Evolutionary conservation across 2,888 invertebrate genomes (phyloP).

Genomic region (Ochropleura leucogaster): DNA sequence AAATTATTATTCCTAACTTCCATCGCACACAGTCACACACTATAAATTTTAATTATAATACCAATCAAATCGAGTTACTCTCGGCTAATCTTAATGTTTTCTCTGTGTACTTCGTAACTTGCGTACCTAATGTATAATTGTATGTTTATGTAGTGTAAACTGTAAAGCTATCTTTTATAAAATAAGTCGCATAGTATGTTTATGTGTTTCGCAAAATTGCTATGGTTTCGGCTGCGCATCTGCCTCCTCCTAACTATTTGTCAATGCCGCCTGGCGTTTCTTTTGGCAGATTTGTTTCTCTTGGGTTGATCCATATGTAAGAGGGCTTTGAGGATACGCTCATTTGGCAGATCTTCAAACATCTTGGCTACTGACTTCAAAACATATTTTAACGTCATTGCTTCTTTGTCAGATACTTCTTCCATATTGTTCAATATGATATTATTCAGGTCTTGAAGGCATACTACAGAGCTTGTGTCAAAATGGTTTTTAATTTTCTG

Average conservation of each 20-base stretch:
- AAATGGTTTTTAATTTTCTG: neutral
- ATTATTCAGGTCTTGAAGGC: conserved; percentile 24
- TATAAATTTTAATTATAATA: too few species aligned
- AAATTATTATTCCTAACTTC: too few species aligned
- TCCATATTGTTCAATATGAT: neutral
- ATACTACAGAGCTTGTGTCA: neutral
- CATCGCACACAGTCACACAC: too few species aligned
- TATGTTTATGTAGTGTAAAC: too few species aligned
- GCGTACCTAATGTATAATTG: too few species aligned
- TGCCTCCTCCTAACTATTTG: neutral
- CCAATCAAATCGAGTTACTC: too few species aligned
- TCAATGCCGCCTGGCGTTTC: neutral
- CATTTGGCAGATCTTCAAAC: conserved; percentile 23
- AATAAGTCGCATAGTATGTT: neutral
- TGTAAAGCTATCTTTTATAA: too few species aligned
- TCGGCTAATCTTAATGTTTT: too few species aligned
- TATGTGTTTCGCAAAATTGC: neutral
- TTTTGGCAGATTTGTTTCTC: neutral
- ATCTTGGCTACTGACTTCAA: conserved; percentile 20
- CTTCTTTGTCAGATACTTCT: neutral
- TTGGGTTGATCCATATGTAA: neutral
- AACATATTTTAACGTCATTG: conserved; percentile 4
- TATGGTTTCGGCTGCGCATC: neutral
- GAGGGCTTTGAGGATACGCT: conserved; percentile 25
- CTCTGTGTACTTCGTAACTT: too few species aligned